Conservation (phyloP, 2,888 invertebrate species). For the Torymus aiolomorphi region DNA sequence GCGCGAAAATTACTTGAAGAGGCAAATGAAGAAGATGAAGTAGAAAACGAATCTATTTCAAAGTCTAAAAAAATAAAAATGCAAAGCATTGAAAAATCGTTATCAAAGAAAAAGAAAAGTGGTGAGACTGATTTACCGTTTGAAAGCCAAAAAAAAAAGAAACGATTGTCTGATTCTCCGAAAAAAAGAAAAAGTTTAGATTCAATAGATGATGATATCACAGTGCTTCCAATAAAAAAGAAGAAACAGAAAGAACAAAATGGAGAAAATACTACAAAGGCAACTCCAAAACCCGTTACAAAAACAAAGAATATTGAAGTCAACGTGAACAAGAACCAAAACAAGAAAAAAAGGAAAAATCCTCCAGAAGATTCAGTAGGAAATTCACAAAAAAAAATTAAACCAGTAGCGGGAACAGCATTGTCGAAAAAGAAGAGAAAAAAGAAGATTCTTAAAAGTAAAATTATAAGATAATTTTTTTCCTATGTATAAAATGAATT, state of each 20-base stretch:
- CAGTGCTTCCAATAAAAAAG: slow-evolving; percentile 13
- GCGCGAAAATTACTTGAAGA: slow-evolving; percentile 24
- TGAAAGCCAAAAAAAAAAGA: slow-evolving; percentile 31
- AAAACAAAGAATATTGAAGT: neutral
- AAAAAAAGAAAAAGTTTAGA: slow-evolving; percentile 61
- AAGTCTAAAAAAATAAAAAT: slow-evolving; percentile 36
- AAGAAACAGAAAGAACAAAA: slow-evolving; percentile 14
- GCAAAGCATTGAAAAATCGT: slow-evolving; percentile 31
- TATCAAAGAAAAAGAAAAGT: slow-evolving; percentile 37
- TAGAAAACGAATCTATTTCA: slow-evolving; percentile 28
- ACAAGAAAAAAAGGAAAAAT: slow-evolving; percentile 44
- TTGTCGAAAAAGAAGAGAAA: slow-evolving; percentile 61
- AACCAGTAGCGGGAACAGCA: slow-evolving; percentile 8
- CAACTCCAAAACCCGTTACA: too few relatives aligned
- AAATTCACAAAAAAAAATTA: slow-evolving; percentile 48
- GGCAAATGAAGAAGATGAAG: slow-evolving; percentile 51
- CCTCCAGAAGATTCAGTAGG: slow-evolving; percentile 16
- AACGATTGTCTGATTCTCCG: slow-evolving; percentile 41
- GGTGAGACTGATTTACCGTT: neutral
- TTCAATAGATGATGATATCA: slow-evolving; percentile 21
- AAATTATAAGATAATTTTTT: slow-evolving; percentile 36
- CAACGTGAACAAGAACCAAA: slow-evolving; percentile 13
- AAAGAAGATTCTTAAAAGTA: slow-evolving; percentile 59
- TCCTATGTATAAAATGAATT: neutral
- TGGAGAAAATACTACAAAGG: too few relatives aligned